A percentile compares a stretch with the other conserved stretches of the same genome.
Evolutionary conservation across 2,113 vertebrate genomes (phyloP).

Genomic region (Hemibagrus wyckioides): DNA sequence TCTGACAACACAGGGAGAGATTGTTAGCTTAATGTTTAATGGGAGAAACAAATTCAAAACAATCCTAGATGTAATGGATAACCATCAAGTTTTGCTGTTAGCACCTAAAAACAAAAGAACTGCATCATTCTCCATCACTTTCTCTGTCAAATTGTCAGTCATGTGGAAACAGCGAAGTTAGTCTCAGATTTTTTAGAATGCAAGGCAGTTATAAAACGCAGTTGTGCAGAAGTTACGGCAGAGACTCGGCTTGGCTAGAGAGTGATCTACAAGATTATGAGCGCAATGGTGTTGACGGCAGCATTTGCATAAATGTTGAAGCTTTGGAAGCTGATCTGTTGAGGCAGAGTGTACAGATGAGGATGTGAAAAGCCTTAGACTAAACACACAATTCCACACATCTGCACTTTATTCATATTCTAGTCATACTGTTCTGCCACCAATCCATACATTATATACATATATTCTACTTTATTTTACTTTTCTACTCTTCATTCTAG

Average conservation of each 20-base stretch:
- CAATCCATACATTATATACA: too few species aligned
- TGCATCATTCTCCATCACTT: background rate
- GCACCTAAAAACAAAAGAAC: background rate
- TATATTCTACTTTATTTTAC: too few species aligned
- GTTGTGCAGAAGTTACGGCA: background rate
- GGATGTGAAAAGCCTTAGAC: background rate
- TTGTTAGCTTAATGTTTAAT: background rate
- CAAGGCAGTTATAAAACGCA: background rate
- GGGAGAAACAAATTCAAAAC: background rate
- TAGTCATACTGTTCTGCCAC: too few species aligned
- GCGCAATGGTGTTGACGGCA: background rate
- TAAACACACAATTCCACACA: too few species aligned
- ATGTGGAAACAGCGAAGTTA: background rate
- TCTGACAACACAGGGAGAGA: background rate
- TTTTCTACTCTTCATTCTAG: too few species aligned
- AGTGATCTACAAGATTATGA: background rate
- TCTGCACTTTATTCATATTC: too few species aligned
- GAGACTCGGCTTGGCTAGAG: background rate
- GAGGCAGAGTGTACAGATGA: background rate
- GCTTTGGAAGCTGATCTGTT: background rate
- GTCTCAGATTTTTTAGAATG: background rate
- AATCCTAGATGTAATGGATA: background rate
- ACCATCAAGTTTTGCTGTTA: background rate
- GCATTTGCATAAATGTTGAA: background rate
- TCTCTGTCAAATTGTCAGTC: background rate